These are phyloP conservation scores for Paramuricea clavata DNA, from an alignment of 92 coral and sea anemone species.

Conservation along the genomic window DNA sequence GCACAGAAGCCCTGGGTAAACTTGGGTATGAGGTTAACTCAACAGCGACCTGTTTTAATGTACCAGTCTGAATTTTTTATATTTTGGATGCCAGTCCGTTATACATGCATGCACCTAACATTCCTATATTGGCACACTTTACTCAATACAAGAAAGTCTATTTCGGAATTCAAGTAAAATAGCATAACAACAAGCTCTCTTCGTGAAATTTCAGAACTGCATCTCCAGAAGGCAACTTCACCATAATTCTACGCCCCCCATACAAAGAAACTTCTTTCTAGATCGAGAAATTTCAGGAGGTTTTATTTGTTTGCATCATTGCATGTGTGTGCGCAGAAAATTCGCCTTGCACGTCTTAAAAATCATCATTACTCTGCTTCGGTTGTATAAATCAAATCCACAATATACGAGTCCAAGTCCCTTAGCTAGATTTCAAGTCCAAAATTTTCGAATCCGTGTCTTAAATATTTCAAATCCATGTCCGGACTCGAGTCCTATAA, in stretches of 20 bases:
- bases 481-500: too few species aligned
- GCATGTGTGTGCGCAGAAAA: not conserved
- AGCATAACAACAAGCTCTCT: not conserved
- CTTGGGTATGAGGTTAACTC: too few species aligned
- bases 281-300: not conserved
- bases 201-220: not conserved
- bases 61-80: not conserved
- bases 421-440: too few species aligned
- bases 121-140: not conserved
- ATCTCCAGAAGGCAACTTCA: too few species aligned
- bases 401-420: too few species aligned
- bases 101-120: not conserved
- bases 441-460: too few species aligned
- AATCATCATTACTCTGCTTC: too few species aligned
- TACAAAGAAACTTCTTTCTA: not conserved
- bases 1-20: too few species aligned
- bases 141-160: not conserved
- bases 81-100: not conserved
- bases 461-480: too few species aligned
- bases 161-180: too few species aligned
- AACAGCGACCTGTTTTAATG: not conserved
- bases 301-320: not conserved
- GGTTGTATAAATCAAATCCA: too few species aligned
- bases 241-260: not conserved
- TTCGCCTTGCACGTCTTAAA: too few species aligned